Evolutionary conservation across 2,797 vertebrate species (phyloP), one percentile per base, ranked within the genome.

Genomic region (Gobionotothen gibberifrons): DNA sequence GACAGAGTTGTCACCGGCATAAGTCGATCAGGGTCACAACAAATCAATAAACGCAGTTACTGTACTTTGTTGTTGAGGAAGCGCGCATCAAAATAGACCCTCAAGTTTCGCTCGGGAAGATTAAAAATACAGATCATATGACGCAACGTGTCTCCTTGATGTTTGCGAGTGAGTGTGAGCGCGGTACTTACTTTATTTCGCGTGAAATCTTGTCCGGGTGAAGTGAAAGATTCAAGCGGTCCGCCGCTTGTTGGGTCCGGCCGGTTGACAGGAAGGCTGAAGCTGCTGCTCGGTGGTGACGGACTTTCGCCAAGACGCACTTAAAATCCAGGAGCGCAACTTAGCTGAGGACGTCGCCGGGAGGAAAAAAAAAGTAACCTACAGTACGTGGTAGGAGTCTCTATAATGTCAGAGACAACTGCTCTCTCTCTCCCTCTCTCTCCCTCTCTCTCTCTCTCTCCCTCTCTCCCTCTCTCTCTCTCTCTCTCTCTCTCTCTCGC

Each of bases 321-420:
- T 95, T 95, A 94, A 92, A 94, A 96, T 96, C 95, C 95, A 94
- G 90, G 85, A 92, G 92, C 89, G 90, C 91, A 93, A 93, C 88
- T 93, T 90, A 85, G 83, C 86, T 75, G 81, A 89, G 81, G 87
- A 85, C 83, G 83, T 83, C 81, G 90, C 79, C 72, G 89, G 78
- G 85, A 86, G 86, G 59, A n/a, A 57, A 70, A 57, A 70, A 85
- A 91, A 91, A 93, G 90, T 92, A 88, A 87, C 75, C 81, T 85
- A 85, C 87, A 85, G 87, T 86, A 74, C 68, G 81, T 59, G 85
- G 82, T 85, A 72, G 79, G 85, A 90, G 87, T 92, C 86, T 92
- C 82, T 89, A 82, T 90, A 90, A 89, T 92, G 88, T 90, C 89
- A 90, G 79, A 84, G 84, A 74, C 84, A 89, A 90, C 69, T 87